Base-by-base conservation (phyloP, 2,113 vertebrate species). In the Charadrius vociferus region DNA sequence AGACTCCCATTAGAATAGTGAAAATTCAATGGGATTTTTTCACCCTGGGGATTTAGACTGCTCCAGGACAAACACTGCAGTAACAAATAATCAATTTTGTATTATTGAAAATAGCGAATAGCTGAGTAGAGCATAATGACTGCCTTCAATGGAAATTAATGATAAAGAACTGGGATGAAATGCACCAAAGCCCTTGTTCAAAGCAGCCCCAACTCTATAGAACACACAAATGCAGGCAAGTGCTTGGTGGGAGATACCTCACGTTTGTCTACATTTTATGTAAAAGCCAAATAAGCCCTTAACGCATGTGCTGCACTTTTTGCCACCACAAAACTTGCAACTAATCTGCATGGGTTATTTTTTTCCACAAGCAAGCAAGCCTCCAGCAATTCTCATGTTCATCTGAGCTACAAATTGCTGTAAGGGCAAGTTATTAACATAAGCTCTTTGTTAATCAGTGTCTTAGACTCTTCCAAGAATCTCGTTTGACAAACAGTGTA, bases 371-470 rank as follows among this genome's bases (percentile, higher is more conserved):
- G 86, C 70, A 93, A 71, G 81, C 23, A 43, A 78, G 81, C 68
- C 81, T 91, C 43, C 73, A 91, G 80, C 36, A 4, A 84, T 56
- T 62, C 78, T 85, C 87, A 82, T 66, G 62, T 37, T 93, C 74
- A 89, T 49, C 43, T 58, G 65, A 88, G 61, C 90, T 84, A 93
- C 83, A 95, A 81, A 92, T 0, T 66, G 86, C 67, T 91, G 20
- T 36, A 91, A 82, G 77, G 77, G 47, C 59, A 83, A 91, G 61
- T 74, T 94, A 95, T 81, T 91, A 93, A 72, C 75, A 70, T 83
- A 90, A 90, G 45, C 68, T 88, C 67, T 79, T 74, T n/a, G n/a
- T n/a, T n/a, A n/a, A n/a, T n/a, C n/a, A n/a, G n/a, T n/a, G n/a
- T n/a, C n/a, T n/a, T n/a, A n/a, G n/a, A n/a, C n/a, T n/a, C n/a